Evolutionary conservation across 2,888 invertebrate species (phyloP), one percentile per base, ranked within the genome.

Genomic region (Drosophila kuntzei): DNA sequence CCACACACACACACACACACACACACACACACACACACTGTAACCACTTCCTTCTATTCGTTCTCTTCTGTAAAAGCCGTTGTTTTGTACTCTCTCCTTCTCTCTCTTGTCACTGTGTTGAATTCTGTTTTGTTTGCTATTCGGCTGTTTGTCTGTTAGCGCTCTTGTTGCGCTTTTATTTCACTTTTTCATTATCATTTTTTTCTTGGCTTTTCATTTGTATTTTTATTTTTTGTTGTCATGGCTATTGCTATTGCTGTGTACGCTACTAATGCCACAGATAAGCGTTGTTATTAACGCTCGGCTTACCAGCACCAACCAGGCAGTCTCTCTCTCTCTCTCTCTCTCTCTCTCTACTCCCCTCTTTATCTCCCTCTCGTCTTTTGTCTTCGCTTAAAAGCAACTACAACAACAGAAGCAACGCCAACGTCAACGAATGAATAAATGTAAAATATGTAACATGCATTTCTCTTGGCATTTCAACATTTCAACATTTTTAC

Each of bases 251-350:
- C 61, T 73, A 67, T 64, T 75, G 78, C 67, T 87, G 68, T 71
- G 71, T 69, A 74, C 76, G 80, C 81, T 84, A 79, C 79, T 84
- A 80, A 87, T 87, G 87, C 83, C 80, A 75, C 82, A 85, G 89
- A 90, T 90, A 90, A 90, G 88, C 88, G 81, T 77, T 85, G 83
- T 90, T 89, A 89, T 89, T 89, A 90, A 86, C 88, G 89, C 87
- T 90, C 71, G 80, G 86, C 87, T 83, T 83, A 83, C 79, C 88
- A 86, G 79, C 70, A 71, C 67, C 81, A 76, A 71, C 79, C 64
- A 32, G 39, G 57, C 50, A 46, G 18, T 34, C 37, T n/a, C 41
- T 16, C 25, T n/a, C 9, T 22, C 6, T 9, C 7, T 32, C 11
- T 18, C 29, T 5, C 16, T 12, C 25, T 8, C 9, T 4, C 32